phyloP scores from a whole-genome alignment of 1,140 invertebrate species.

The Rhopalosiphum padi region DNA sequence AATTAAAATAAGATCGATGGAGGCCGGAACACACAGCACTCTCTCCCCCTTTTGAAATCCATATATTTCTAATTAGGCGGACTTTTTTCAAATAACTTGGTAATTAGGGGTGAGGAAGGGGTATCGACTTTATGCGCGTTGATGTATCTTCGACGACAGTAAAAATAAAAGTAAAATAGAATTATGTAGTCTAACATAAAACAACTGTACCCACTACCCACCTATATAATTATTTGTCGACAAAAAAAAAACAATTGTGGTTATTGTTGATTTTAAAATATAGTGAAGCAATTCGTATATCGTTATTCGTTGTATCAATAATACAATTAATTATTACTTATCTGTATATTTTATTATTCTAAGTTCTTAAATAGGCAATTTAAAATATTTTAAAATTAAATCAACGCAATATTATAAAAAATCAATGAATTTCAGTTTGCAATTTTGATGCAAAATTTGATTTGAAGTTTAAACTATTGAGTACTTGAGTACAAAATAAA shows the following conservation, averaged over 20 bases:
- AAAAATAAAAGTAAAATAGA: background rate
- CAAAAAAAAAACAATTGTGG: too few relatives aligned
- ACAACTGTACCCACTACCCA: background rate
- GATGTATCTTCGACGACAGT: too few relatives aligned
- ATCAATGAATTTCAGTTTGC: background rate
- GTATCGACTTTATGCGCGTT: background rate
- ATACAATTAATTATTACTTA: background rate
- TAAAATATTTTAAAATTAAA: background rate
- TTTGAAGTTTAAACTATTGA: background rate
- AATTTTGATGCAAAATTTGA: background rate
- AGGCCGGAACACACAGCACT: background rate
- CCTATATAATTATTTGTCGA: too few relatives aligned
- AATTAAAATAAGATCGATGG: background rate
- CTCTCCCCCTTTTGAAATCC: background rate
- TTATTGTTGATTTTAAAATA: background rate
- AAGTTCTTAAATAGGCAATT: background rate
- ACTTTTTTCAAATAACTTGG: background rate
- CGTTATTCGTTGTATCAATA: background rate
- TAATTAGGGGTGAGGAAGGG: too few relatives aligned
- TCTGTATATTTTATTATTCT: background rate
- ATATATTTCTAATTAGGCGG: background rate
- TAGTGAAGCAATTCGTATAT: background rate
- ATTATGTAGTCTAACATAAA: background rate
- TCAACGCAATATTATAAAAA: background rate
- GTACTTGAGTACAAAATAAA: background rate